Conservation (phyloP, 2,113 vertebrate genomes). For the Actenoides hombroni region DNA sequence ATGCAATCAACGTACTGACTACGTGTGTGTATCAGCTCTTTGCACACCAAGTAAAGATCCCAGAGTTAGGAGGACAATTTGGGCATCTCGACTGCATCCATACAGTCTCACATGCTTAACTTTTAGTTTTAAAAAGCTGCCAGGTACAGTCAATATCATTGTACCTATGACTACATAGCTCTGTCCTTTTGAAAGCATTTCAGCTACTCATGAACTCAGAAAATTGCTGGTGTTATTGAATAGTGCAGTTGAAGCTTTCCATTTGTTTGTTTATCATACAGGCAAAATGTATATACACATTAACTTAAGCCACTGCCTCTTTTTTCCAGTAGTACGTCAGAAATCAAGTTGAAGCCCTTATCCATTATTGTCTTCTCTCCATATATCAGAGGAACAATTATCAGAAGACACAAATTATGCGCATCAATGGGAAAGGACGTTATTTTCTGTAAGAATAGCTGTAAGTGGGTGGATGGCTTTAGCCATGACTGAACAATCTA, state of each 20-base stretch:
- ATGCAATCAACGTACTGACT: too few species aligned
- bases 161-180: neutral
- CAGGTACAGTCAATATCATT: neutral
- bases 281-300: neutral
- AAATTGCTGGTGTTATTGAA: neutral
- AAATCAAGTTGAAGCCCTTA: slow-evolving; percentile 1
- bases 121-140: neutral
- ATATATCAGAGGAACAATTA: slow-evolving; percentile 9
- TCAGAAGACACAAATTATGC: neutral
- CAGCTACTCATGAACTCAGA: neutral
- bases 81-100: neutral
- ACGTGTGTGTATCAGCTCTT: neutral
- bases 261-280: neutral
- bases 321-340: neutral
- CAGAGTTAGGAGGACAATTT: neutral
- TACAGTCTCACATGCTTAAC: neutral
- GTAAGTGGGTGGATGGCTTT: slow-evolving; percentile 39
- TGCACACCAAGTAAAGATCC: neutral
- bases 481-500: slow-evolving; percentile 34
- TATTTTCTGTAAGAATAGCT: slow-evolving; percentile 44
- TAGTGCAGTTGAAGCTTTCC: neutral
- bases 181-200: neutral
- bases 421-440: neutral
- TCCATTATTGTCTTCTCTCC: neutral
- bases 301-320: neutral